These are phyloP conservation scores for Tolypeutes matacus DNA, from an alignment of 2,797 vertebrate species.

Conservation along the genomic window DNA sequence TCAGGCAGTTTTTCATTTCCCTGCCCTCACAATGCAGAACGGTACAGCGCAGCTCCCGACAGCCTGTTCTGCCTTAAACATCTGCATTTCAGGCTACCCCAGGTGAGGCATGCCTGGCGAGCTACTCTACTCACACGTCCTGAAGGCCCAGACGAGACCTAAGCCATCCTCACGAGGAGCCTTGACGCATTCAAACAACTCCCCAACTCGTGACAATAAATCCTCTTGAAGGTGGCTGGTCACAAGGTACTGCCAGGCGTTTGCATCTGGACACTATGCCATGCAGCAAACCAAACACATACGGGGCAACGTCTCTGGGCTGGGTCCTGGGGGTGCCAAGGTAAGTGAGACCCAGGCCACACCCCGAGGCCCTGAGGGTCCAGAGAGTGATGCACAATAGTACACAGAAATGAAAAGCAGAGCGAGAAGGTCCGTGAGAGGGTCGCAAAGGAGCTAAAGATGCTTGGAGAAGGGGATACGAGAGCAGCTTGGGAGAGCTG, in stretches of 20 bases:
- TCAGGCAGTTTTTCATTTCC: not conserved
- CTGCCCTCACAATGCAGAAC: not conserved
- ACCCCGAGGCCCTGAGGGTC: not conserved
- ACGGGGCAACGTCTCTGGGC: rapidly evolving
- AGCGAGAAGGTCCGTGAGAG: not conserved
- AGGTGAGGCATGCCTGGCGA: not conserved
- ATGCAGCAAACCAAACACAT: rapidly evolving
- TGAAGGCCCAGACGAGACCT: not conserved
- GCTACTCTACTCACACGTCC: not conserved
- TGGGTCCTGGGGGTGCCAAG: not conserved
- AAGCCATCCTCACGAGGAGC: not conserved
- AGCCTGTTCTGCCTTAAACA: not conserved
- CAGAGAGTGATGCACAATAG: not conserved
- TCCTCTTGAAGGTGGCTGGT: not conserved
- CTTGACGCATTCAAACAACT: not conserved
- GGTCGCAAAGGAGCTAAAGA: not conserved
- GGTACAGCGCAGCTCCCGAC: not conserved
- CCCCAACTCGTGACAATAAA: not conserved
- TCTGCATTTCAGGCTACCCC: not conserved
- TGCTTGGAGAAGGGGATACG: rapidly evolving
- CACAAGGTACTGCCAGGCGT: not conserved
- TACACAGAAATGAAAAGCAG: not conserved
- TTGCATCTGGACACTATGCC: conserved; percentile 12
- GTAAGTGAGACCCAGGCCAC: not conserved
- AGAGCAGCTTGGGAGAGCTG: not conserved